Conservation (phyloP, 2,888 invertebrate genomes). For the Theodoxus fluviatilis region DNA sequence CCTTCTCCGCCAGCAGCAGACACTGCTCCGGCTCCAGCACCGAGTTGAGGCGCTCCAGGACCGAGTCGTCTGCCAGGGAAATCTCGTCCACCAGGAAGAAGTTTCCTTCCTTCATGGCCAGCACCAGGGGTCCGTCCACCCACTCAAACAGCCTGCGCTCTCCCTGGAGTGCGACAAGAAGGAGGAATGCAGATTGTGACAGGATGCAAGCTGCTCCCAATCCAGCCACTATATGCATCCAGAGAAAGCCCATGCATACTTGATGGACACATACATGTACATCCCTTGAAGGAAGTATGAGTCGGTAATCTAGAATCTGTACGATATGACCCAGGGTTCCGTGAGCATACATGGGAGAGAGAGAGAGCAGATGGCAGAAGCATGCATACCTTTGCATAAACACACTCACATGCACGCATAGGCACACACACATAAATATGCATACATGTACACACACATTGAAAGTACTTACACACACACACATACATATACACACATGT, state of each 20-base stretch:
- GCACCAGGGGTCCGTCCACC: conserved; percentile 94
- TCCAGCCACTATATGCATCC: too few relatives aligned
- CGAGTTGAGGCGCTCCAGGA: conserved; percentile 92
- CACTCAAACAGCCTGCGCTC: conserved; percentile 82
- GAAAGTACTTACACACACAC: neutral
- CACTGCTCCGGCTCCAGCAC: conserved; percentile 91
- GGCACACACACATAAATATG: neutral
- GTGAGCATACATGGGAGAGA: too few relatives aligned
- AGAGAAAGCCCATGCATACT: too few relatives aligned
- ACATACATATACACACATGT: neutral
- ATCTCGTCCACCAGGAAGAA: conserved; percentile 98
- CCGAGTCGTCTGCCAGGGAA: conserved; percentile 97
- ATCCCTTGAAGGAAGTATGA: too few relatives aligned
- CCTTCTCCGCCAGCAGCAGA: conserved; percentile 87
- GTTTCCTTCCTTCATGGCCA: conserved; percentile 86
- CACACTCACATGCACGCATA: neutral
- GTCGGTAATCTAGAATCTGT: too few relatives aligned
- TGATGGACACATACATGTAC: too few relatives aligned
- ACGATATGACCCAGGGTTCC: too few relatives aligned
- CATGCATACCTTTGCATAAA: too few relatives aligned
- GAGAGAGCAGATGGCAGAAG: too few relatives aligned
- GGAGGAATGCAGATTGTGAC: too few relatives aligned
- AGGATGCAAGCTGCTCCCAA: too few relatives aligned
- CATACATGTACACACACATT: neutral
- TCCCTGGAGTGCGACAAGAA: too few relatives aligned